Conservation (phyloP, 1,140 invertebrate genomes). For the Lucilia sericata region DNA sequence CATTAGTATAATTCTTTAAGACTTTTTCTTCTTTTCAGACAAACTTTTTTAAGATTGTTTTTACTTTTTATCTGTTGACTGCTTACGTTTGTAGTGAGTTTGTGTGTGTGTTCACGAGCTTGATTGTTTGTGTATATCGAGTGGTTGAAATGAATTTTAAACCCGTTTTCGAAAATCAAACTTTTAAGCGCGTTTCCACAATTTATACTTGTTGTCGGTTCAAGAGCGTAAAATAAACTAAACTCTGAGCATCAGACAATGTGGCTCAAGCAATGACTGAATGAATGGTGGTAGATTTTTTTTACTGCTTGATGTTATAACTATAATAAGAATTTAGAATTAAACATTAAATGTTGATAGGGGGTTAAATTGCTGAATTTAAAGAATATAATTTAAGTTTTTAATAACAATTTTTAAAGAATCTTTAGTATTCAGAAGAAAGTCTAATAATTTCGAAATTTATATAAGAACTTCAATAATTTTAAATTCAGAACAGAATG, state of each 20-base stretch:
- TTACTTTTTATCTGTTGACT: neutral
- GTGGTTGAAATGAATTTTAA: neutral
- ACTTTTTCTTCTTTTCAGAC: neutral
- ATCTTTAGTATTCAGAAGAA: no score
- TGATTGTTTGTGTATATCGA: neutral
- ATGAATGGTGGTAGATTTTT: neutral
- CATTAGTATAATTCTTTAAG: neutral
- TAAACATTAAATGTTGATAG: neutral
- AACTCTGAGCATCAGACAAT: constrained; percentile 1
- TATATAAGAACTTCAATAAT: no score
- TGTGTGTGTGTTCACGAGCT: neutral
- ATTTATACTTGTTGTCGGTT: constrained; percentile 10
- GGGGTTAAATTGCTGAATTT: neutral
- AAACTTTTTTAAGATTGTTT: constrained; percentile 15
- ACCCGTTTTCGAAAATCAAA: neutral
- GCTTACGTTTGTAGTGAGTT: neutral
- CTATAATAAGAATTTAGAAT: neutral
- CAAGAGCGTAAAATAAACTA: constrained; percentile 16
- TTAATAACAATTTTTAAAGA: no score
- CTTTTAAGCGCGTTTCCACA: neutral
- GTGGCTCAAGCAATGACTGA: constrained; percentile 1
- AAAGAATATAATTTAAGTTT: no score
- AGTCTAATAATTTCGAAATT: no score
- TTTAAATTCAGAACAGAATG: no score
- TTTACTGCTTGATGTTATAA: neutral